phyloP scores from a whole-genome alignment of 2,113 vertebrate species.

The Machaerirhynchus nigripectus region DNA sequence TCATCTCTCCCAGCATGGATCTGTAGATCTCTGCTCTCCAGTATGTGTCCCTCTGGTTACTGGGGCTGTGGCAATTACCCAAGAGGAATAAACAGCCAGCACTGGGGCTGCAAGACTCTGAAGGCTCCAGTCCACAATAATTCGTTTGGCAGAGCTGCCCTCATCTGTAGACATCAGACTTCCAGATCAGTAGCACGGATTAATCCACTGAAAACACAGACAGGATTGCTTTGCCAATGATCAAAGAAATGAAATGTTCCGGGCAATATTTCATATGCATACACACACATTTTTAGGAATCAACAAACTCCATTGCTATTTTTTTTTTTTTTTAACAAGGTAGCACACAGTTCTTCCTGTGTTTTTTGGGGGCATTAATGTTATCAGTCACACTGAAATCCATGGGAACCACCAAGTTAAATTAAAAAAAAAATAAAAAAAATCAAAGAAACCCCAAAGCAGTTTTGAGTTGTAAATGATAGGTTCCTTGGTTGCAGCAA shows the following conservation, averaged over 20 bases:
- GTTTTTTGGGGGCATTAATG: not conserved
- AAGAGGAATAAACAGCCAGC: not conserved
- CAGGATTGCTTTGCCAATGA: not conserved
- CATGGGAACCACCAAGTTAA: not conserved
- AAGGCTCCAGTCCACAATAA: not conserved
- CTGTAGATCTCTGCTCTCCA: not conserved
- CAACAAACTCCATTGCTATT: not conserved
- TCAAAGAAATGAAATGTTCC: not conserved
- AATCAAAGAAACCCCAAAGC: not conserved
- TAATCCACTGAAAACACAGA: slow-evolving; percentile 41
- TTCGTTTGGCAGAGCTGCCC: not conserved
- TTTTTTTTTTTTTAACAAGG: not conserved
- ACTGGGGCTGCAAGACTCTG: not conserved
- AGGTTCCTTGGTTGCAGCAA: not conserved
- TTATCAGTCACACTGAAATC: not conserved
- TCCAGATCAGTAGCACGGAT: slow-evolving; percentile 24
- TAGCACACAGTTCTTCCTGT: not conserved
- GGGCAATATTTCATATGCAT: not conserved
- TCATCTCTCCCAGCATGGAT: not conserved
- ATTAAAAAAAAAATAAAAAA: too few relatives aligned
- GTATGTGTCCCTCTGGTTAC: rapidly evolving
- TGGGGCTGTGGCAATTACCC: not conserved
- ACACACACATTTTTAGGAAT: not conserved
- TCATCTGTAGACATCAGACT: slow-evolving; percentile 21
- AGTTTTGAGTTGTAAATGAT: not conserved